These are phyloP conservation scores for Agrotis segetum DNA, from an alignment of 2,888 invertebrate species.

Conservation along the genomic window DNA sequence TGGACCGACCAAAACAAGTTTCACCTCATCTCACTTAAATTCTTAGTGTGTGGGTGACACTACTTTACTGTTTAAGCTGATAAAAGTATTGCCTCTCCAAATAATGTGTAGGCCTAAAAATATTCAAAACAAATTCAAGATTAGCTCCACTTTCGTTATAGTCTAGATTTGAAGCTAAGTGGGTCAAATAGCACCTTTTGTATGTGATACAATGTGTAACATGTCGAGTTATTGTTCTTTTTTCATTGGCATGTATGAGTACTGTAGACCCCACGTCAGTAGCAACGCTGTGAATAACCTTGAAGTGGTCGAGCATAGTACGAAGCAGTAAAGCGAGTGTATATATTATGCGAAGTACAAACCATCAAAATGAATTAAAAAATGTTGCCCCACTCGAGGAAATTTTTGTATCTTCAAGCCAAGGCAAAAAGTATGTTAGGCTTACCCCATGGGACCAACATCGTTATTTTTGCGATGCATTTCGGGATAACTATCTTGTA, in stretches of 20 bases:
- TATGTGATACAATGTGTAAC: constrained; percentile 66
- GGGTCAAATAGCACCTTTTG: constrained; percentile 75
- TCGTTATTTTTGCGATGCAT: too few relatives aligned
- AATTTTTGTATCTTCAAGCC: too few relatives aligned
- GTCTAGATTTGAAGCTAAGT: constrained; percentile 62
- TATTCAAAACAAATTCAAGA: constrained; percentile 45
- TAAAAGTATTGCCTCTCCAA: neutral
- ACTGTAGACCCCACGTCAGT: neutral
- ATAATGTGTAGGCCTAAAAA: neutral
- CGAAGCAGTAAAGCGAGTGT: neutral
- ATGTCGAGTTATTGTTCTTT: constrained; percentile 52
- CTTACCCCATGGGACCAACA: too few relatives aligned
- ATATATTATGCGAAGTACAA: too few relatives aligned
- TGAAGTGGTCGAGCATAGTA: neutral
- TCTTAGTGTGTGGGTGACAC: neutral
- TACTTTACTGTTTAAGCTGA: neutral
- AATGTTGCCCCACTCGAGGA: too few relatives aligned
- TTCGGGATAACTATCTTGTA: too few relatives aligned
- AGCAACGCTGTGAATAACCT: neutral
- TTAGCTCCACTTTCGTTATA: constrained; percentile 66
- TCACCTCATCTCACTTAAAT: neutral
- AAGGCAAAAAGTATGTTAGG: too few relatives aligned
- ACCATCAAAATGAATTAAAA: too few relatives aligned
- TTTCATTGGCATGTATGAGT: constrained; percentile 7
- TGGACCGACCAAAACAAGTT: neutral